These are phyloP conservation scores for Chaetophractus vellerosus DNA, from an alignment of 2,797 vertebrate species.

Conservation along the genomic window DNA sequence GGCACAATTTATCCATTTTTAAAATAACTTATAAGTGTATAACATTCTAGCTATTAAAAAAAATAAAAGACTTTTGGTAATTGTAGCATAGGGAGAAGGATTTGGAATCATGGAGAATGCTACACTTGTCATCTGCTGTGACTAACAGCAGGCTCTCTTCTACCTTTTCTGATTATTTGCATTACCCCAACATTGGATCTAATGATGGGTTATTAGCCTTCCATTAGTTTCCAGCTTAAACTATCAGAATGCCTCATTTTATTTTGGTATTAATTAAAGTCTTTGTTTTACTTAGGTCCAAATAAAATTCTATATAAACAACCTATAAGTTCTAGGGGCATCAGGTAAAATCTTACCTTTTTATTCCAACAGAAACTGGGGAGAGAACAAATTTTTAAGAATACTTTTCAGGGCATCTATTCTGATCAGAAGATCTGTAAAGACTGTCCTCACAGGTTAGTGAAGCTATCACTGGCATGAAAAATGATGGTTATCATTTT, in stretches of 20 bases:
- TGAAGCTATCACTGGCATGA: background rate
- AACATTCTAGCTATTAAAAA: background rate
- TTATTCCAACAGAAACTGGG: conserved; percentile 96
- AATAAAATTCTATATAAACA: conserved; percentile 14
- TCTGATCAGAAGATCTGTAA: conserved; percentile 99
- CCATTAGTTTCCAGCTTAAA: background rate
- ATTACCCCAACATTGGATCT: background rate
- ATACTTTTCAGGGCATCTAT: conserved; percentile 99
- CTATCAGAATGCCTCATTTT: background rate
- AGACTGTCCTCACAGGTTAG: conserved; percentile 98
- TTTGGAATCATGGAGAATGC: accelerated
- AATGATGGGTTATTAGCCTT: background rate
- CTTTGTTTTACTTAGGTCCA: background rate
- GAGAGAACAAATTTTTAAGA: conserved; percentile 99
- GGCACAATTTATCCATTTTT: background rate
- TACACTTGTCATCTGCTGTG: background rate
- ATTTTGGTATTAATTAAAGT: conserved; percentile 9
- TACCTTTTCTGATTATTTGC: background rate
- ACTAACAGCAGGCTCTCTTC: too few relatives aligned
- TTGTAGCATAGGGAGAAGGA: background rate
- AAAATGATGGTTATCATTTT: background rate
- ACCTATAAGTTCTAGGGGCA: background rate
- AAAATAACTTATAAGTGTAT: background rate
- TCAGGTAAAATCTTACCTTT: conserved; percentile 74
- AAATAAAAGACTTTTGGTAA: background rate